phyloP scores from a whole-genome alignment of 2,113 vertebrate species.

The Chaetura pelagica region DNA sequence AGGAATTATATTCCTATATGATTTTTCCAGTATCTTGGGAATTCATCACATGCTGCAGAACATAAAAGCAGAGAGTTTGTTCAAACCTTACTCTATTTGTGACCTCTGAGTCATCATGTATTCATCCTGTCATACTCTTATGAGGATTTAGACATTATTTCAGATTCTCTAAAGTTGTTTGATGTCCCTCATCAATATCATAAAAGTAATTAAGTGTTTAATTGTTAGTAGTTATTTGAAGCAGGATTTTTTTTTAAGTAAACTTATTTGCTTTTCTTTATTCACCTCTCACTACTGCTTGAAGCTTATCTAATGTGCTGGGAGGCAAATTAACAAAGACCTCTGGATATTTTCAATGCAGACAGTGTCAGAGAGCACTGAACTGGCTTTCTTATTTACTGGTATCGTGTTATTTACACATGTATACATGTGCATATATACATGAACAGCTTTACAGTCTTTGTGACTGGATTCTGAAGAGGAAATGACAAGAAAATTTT shows the following conservation, averaged over 20 bases:
- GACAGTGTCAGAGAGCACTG: neutral
- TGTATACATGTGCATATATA: neutral
- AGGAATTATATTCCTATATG: neutral
- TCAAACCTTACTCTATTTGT: neutral
- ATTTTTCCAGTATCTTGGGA: neutral
- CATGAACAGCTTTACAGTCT: neutral
- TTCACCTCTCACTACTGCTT: neutral
- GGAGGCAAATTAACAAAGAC: neutral
- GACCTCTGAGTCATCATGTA: neutral
- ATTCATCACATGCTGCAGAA: neutral
- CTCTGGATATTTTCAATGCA: neutral
- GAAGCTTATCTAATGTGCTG: neutral
- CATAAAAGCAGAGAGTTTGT: neutral
- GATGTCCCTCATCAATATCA: neutral
- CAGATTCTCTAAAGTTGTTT: neutral
- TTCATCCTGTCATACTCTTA: neutral
- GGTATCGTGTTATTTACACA: neutral
- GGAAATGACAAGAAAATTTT: neutral
- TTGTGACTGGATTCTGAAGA: neutral
- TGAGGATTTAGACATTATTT: neutral
- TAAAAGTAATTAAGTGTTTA: neutral
- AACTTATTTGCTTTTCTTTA: neutral
- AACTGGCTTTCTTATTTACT: neutral
- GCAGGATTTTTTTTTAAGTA: neutral
- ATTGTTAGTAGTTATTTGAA: neutral